Evolutionary conservation across 2,797 vertebrate genomes (phyloP).

Genomic region (Tenualosa ilisha): DNA sequence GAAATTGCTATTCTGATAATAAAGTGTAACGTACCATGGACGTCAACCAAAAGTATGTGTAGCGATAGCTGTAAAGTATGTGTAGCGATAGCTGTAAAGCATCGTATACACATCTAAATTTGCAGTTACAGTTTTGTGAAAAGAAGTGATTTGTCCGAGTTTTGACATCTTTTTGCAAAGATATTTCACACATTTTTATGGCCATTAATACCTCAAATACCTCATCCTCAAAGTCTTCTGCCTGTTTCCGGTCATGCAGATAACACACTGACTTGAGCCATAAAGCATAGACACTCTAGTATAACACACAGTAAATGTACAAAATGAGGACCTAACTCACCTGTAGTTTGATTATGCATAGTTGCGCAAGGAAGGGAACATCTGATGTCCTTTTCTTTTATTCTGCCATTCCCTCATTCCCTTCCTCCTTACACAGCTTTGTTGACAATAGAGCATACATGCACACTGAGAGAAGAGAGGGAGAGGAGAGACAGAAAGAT

Average conservation of each 20-base stretch:
- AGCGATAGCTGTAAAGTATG: background rate
- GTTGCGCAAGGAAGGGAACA: background rate
- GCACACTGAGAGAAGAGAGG: constrained; percentile 9
- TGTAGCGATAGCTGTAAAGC: background rate
- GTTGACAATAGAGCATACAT: constrained; percentile 70
- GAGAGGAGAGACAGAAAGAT: constrained; percentile 25
- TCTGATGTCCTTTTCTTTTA: background rate
- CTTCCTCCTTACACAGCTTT: constrained; percentile 66
- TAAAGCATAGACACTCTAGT: background rate
- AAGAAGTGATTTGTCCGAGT: background rate
- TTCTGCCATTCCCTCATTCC: background rate
- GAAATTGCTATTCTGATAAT: background rate
- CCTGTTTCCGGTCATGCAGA: background rate
- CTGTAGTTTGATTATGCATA: constrained; percentile 22
- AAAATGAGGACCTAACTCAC: constrained; percentile 33
- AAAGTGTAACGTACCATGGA: background rate
- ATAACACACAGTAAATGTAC: background rate
- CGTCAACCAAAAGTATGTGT: background rate
- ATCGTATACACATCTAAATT: background rate
- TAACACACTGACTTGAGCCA: background rate
- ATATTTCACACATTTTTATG: background rate
- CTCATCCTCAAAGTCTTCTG: background rate
- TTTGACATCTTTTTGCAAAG: background rate
- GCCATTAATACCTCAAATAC: background rate
- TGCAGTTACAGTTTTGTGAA: background rate